phyloP scores from a whole-genome alignment of 2,888 invertebrate genomes.

The Octodonta nipae region DNA sequence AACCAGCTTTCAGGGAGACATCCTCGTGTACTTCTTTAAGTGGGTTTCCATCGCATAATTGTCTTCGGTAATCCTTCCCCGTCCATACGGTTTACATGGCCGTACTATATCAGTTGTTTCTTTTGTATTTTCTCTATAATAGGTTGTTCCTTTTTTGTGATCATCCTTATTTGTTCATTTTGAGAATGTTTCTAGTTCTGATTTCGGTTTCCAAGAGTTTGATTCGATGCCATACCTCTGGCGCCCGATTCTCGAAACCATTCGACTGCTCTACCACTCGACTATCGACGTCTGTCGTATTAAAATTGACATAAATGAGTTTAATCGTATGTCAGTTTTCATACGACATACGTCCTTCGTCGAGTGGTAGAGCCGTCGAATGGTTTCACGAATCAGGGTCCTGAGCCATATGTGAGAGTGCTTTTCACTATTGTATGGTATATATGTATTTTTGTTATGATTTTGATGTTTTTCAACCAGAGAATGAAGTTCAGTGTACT shows the following conservation, averaged over 20 bases:
- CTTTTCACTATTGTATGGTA: background rate
- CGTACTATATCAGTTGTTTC: slow-evolving; percentile 2
- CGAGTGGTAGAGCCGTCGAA: too few species aligned
- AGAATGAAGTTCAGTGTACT: too few species aligned
- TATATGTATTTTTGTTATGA: background rate
- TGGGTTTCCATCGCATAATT: slow-evolving; percentile 2
- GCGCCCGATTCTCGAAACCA: background rate
- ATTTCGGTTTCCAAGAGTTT: background rate
- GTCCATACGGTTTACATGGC: background rate
- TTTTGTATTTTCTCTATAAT: background rate
- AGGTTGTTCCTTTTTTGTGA: background rate
- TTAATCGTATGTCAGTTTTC: too few species aligned
- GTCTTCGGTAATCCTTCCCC: background rate
- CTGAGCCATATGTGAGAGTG: background rate
- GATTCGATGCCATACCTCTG: background rate
- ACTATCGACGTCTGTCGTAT: too few species aligned
- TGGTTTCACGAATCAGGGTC: too few species aligned
- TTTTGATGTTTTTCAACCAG: background rate
- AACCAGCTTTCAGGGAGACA: too few species aligned
- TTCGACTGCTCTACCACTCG: background rate
- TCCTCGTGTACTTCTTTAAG: too few species aligned
- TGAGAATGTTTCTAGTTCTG: background rate
- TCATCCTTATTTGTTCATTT: background rate
- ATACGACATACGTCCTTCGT: too few species aligned
- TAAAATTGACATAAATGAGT: too few species aligned